phyloP scores from a whole-genome alignment of 2,113 vertebrate genomes.

The Petrocephalus microphthalmus region DNA sequence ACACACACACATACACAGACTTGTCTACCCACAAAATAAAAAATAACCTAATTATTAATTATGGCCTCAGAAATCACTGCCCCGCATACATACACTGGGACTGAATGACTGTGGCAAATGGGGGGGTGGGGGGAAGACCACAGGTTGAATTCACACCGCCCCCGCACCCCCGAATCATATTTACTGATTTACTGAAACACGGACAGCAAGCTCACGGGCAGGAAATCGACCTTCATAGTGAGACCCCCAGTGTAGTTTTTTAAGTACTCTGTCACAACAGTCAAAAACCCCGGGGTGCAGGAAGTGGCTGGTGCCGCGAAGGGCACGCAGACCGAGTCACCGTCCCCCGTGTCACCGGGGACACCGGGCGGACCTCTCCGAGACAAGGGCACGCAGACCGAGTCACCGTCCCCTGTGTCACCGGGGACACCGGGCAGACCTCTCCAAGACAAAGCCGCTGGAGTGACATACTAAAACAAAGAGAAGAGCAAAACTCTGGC shows the following conservation, averaged over 20 bases:
- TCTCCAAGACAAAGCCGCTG: neutral
- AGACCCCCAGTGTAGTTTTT: neutral
- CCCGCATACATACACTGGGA: neutral
- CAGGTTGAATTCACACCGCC: neutral
- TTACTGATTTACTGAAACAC: neutral
- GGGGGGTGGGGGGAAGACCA: neutral
- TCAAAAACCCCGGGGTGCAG: neutral
- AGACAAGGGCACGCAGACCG: neutral
- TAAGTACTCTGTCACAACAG: neutral
- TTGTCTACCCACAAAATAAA: neutral
- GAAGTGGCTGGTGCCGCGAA: neutral
- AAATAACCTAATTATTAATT: neutral
- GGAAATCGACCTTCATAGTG: neutral
- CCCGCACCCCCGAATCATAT: no score
- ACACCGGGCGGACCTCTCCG: neutral
- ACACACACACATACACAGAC: neutral
- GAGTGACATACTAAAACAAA: neutral
- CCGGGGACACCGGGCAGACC: neutral
- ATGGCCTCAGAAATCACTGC: neutral
- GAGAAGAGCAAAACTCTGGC: neutral
- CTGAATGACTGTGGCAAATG: neutral
- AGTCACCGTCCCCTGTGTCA: neutral
- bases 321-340: neutral
- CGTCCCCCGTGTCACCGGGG: neutral
- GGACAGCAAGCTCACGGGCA: neutral